Conservation (phyloP, 2,797 vertebrate species). For the Myotis vivesi region DNA sequence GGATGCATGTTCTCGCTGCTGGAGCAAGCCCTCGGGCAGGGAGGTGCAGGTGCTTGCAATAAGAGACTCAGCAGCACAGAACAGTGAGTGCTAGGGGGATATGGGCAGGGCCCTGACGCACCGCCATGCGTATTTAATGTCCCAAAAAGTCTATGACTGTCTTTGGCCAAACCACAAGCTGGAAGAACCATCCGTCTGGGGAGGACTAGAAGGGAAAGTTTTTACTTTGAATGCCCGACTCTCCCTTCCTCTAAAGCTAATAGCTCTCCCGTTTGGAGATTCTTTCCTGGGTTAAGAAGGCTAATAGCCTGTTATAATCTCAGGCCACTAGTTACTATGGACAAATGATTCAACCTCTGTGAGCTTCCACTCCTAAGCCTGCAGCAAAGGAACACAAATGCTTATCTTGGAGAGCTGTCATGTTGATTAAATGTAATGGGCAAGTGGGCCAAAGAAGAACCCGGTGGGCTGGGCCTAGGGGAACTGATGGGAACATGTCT, state of each 20-base stretch:
- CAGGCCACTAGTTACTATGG: neutral
- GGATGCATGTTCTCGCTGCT: neutral
- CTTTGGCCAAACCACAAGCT: slow-evolving; percentile 20
- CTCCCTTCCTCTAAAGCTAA: neutral
- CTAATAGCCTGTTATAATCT: neutral
- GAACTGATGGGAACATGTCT: neutral
- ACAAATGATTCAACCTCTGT: neutral
- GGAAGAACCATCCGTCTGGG: neutral
- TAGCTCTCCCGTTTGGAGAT: neutral
- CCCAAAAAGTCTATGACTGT: slow-evolving; percentile 37
- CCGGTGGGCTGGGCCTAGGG: neutral
- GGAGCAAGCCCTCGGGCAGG: slow-evolving; percentile 19
- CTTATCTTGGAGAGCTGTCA: neutral
- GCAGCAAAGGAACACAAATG: neutral
- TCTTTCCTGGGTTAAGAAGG: slow-evolving; percentile 11
- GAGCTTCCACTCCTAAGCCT: neutral
- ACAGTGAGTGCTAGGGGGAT: neutral
- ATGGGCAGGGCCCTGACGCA: neutral
- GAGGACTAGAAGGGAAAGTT: neutral
- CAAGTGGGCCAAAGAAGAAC: neutral
- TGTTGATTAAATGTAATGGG: neutral
- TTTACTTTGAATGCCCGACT: neutral
- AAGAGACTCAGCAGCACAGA: slow-evolving; percentile 20
- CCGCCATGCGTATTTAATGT: slow-evolving; percentile 32
- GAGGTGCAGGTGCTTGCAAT: slow-evolving; percentile 65